Base-by-base conservation (phyloP, 2,797 vertebrate genomes). In the Delichon dasypus region DNA sequence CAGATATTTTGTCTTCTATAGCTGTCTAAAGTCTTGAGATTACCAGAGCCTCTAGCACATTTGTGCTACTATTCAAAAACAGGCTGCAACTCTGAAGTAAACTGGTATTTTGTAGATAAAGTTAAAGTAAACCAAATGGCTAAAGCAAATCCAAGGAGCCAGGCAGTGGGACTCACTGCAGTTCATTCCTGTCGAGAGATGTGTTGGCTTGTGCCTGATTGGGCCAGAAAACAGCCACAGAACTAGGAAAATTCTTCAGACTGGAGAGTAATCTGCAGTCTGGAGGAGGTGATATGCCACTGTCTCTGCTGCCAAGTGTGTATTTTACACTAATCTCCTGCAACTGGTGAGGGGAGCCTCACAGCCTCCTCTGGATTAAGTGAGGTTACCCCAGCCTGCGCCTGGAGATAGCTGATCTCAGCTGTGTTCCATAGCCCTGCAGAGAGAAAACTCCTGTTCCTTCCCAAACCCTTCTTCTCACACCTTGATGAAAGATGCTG, bases 81-180 rank as follows among this genome's bases (percentile, higher is more conserved):
- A 89, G 47, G 12, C 84, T 68, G 25, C 51, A 89, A 68, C 34
- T 22, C 21, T 62, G 40, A 93, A 87, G 48, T 84, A 90, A 93
- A 84, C 53, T n/a, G 48, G 79, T 61, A 57, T 45, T 89, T 79
- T 23, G 8, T 9, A 85, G 90, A 90, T 87, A 94, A 89, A 50
- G 25, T 67, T 64, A 71, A 89, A 95, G 55, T 88, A 96, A 95
- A 94, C 81, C 27, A 51, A 76, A 74, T 25, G 23, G n/a, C 48
- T 92, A 38, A 60, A 90, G 32, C 32, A 51, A 74, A 44, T 54
- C 26, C 78, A 66, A 62, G 75, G 55, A 75, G 29, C 32, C 66
- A 75, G 66, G 66, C 74, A 82, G 60, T 70, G 74, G 29, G 67
- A 61, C 20, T 90, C 3, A 1, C 50, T 62, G 60, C 23, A 47